Percentiles rank a stretch among this genome's conserved stretches.
These are phyloP conservation scores for Platyscapa corneri DNA, from an alignment of 1,140 invertebrate species.

Conservation along the genomic window DNA sequence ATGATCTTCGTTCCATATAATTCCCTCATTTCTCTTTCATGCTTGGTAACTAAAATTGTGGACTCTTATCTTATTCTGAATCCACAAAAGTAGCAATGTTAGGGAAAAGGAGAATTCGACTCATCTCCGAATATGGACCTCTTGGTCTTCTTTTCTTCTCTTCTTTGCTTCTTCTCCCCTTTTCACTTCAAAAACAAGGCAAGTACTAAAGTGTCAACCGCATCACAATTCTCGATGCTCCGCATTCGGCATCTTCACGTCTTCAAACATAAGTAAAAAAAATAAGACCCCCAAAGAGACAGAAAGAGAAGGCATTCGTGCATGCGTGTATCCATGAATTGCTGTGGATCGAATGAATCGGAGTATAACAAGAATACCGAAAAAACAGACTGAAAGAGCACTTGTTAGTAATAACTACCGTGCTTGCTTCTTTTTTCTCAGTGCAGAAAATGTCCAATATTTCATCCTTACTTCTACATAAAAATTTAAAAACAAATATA, in stretches of 20 bases:
- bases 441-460: constrained; percentile 14
- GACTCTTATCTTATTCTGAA: constrained; percentile 28
- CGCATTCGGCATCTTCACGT: background rate
- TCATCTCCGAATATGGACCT: constrained; percentile 59
- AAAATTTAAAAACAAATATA: no score
- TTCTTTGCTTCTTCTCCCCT: background rate
- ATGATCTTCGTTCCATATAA: constrained; percentile 31
- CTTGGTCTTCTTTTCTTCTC: background rate
- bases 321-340: background rate
- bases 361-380: background rate
- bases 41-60: constrained; percentile 34
- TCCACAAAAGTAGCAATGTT: background rate
- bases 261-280: constrained; percentile 17
- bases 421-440: constrained; percentile 47
- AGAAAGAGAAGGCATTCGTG: background rate
- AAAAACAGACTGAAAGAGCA: constrained; percentile 41
- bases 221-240: constrained; percentile 62
- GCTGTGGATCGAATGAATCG: background rate
- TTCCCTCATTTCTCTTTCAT: constrained; percentile 23
- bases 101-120: constrained; percentile 47
- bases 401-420: constrained; percentile 62
- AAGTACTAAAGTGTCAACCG: constrained; percentile 63
- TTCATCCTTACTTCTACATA: background rate
- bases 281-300: background rate
- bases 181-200: no score